Evolutionary conservation across 2,113 vertebrate species (phyloP).

Genomic region (Tauraco erythrolophus): DNA sequence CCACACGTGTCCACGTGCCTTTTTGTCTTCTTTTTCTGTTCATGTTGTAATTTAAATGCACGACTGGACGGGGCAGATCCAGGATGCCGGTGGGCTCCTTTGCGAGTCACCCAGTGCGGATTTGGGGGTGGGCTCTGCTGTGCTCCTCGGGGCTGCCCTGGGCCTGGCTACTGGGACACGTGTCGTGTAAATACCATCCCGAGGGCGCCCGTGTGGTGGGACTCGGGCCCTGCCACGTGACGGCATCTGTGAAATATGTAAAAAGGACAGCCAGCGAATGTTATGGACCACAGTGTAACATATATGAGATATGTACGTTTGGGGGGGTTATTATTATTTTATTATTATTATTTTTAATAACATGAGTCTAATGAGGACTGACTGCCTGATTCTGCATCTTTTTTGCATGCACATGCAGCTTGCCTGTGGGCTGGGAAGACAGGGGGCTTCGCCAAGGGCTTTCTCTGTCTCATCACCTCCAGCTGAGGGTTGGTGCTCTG

Average conservation of each 20-base stretch:
- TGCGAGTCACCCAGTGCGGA: rapidly evolving
- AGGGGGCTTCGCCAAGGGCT: not conserved
- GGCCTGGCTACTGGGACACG: not conserved
- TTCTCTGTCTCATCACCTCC: not conserved
- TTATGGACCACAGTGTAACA: not conserved
- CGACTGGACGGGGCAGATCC: not conserved
- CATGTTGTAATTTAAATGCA: not conserved
- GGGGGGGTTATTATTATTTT: not conserved
- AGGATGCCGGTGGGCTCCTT: not conserved
- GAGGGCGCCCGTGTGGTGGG: rapidly evolving
- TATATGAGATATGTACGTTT: not conserved
- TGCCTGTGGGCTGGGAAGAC: not conserved
- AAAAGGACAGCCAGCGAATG: not conserved
- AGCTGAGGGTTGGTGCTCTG: not conserved
- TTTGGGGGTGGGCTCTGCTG: not conserved
- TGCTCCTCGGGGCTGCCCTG: not conserved
- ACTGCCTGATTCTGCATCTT: not conserved
- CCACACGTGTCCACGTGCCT: rapidly evolving
- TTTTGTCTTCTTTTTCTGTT: not conserved
- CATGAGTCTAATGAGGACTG: not conserved
- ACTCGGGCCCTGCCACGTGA: not conserved
- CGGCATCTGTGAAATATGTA: not conserved
- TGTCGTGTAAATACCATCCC: rapidly evolving
- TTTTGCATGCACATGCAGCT: not conserved
- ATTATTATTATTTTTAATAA: conserved; percentile 5